phyloP scores from a whole-genome alignment of 2,797 vertebrate genomes.

The Mergus octosetaceus region DNA sequence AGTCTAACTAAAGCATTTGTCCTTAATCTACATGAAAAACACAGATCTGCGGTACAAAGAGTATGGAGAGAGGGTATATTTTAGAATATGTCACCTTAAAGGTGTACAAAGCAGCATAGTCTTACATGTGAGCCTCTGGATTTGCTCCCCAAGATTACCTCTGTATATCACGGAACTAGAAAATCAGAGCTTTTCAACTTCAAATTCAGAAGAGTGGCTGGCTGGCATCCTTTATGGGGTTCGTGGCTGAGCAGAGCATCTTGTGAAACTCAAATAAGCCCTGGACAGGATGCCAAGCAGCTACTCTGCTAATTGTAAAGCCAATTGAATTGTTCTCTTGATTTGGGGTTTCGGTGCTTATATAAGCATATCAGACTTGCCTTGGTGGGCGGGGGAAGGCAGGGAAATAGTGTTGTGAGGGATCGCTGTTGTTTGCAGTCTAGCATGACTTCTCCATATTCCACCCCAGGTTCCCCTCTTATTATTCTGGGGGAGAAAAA shows the following conservation, averaged over 20 bases:
- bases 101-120: fast-evolving
- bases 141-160: neutral
- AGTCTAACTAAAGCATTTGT: neutral
- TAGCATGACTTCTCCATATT: neutral
- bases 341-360: neutral
- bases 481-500: neutral
- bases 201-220: neutral
- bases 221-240: neutral
- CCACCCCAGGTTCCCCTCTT: neutral
- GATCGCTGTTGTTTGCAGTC: neutral
- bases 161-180: neutral
- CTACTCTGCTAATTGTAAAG: neutral
- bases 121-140: neutral
- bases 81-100: neutral
- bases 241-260: neutral
- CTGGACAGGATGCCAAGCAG: neutral
- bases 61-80: neutral
- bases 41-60: neutral
- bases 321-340: neutral
- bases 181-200: neutral
- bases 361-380: neutral
- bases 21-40: neutral
- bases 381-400: fast-evolving
- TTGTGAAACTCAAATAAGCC: neutral
- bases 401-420: neutral